Evolutionary conservation across 2,888 invertebrate species (phyloP).

Genomic region (Cataglyphis cursor): DNA sequence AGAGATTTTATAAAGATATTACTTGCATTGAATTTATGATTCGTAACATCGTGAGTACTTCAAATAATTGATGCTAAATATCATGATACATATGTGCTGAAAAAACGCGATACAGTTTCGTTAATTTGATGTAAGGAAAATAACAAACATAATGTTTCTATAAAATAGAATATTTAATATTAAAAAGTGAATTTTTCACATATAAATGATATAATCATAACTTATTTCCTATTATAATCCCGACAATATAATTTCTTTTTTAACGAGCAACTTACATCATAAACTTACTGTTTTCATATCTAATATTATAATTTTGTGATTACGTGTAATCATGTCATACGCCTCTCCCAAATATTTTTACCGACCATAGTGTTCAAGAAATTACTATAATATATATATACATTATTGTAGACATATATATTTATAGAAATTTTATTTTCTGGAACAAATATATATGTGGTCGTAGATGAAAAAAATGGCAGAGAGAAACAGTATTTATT

Average conservation of each 20-base stretch:
- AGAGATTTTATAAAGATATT: constrained; percentile 59
- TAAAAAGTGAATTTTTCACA: constrained; percentile 32
- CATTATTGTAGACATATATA: constrained; percentile 20
- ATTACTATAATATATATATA: constrained; percentile 51
- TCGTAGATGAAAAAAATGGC: neutral
- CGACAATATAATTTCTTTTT: constrained; percentile 1
- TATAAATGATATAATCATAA: constrained; percentile 16
- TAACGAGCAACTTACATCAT: constrained; percentile 9
- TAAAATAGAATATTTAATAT: constrained; percentile 48
- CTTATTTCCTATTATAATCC: constrained; percentile 9
- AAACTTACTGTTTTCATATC: constrained; percentile 50
- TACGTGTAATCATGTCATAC: constrained; percentile 42
- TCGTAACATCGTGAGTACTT: neutral
- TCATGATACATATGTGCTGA: neutral
- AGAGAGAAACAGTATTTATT: constrained; percentile 18
- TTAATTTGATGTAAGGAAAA: constrained; percentile 40
- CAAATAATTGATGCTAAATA: neutral
- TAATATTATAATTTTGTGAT: constrained; percentile 52
- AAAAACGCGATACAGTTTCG: constrained; percentile 29
- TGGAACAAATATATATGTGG: constrained; percentile 9
- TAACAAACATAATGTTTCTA: constrained; percentile 49
- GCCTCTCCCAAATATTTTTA: constrained; percentile 47
- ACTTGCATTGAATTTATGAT: constrained; percentile 58
- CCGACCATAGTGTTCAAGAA: constrained; percentile 70
- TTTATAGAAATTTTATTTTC: constrained; percentile 53